phyloP scores from a whole-genome alignment of 2,888 invertebrate species.

The Trissoscelio sp. region DNA sequence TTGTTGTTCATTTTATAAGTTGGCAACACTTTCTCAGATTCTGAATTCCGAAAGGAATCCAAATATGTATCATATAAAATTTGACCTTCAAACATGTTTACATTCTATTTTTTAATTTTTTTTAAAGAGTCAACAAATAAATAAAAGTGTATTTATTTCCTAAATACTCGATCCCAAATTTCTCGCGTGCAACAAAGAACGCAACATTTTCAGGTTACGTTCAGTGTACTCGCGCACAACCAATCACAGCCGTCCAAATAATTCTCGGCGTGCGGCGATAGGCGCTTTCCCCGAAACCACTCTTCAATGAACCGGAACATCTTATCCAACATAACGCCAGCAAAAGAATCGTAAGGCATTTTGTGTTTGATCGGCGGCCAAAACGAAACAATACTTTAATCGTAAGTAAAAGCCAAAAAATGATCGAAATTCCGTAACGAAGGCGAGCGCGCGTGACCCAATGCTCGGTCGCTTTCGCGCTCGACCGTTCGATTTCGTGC shows the following conservation, averaged over 20 bases:
- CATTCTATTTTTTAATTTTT: too few species aligned
- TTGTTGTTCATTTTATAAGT: too few species aligned
- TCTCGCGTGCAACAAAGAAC: too few species aligned
- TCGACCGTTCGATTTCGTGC: not conserved
- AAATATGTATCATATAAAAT: too few species aligned
- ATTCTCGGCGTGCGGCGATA: not conserved
- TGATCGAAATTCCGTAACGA: not conserved
- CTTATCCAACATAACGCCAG: slow-evolving; percentile 59
- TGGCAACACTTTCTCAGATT: too few species aligned
- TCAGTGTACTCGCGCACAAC: not conserved
- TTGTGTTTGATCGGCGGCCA: slow-evolving; percentile 75
- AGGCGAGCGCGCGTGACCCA: not conserved
- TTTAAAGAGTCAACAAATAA: too few species aligned
- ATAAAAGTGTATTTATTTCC: too few species aligned
- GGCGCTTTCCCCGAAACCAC: slow-evolving; percentile 21
- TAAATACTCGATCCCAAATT: too few species aligned
- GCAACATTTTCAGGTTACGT: too few species aligned
- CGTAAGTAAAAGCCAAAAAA: slow-evolving; percentile 73
- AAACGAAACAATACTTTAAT: slow-evolving; percentile 75
- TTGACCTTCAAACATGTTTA: too few species aligned
- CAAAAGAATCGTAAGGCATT: slow-evolving; percentile 75
- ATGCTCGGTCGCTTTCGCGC: not conserved
- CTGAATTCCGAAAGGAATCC: too few species aligned
- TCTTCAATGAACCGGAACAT: slow-evolving; percentile 29
- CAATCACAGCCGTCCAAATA: not conserved